Evolutionary conservation across 2,113 vertebrate genomes (phyloP).

Genomic region (Myocastor coypus): DNA sequence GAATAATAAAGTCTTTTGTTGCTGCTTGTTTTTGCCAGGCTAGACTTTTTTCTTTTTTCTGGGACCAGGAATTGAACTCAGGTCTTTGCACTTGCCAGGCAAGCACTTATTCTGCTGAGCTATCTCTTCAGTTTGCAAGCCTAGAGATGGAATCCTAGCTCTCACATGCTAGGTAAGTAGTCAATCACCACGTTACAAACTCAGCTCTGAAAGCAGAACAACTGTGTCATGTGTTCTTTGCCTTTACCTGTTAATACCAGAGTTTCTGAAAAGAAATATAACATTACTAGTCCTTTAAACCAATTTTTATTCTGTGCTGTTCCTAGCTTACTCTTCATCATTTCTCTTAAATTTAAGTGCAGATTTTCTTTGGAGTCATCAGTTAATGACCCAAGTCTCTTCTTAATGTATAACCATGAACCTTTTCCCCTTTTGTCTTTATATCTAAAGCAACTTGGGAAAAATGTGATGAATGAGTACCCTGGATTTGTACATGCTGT

Average conservation of each 20-base stretch:
- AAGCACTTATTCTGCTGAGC: no score
- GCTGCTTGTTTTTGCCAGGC: not conserved
- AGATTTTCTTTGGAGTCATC: slow-evolving; percentile 11
- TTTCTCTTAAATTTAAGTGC: slow-evolving; percentile 9
- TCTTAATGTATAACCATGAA: not conserved
- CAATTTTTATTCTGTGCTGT: not conserved
- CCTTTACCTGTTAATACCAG: not conserved
- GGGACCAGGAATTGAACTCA: no score
- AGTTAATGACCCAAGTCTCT: not conserved
- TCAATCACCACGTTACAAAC: not conserved
- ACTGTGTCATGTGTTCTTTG: not conserved
- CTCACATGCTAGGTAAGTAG: not conserved
- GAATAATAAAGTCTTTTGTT: not conserved
- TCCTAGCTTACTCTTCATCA: not conserved
- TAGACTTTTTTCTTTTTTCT: not conserved
- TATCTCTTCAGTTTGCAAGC: no score
- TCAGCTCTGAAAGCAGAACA: not conserved
- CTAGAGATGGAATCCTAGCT: not conserved
- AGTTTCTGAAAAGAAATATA: not conserved
- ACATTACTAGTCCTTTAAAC: not conserved
- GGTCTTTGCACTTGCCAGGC: no score
- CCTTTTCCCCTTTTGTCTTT: not conserved
- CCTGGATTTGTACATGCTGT: slow-evolving; percentile 29
- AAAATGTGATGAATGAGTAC: slow-evolving; percentile 6
- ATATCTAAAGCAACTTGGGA: slow-evolving; percentile 19